Evolutionary conservation across 2,888 invertebrate species (phyloP).

Genomic region (Nymphalis c-album): DNA sequence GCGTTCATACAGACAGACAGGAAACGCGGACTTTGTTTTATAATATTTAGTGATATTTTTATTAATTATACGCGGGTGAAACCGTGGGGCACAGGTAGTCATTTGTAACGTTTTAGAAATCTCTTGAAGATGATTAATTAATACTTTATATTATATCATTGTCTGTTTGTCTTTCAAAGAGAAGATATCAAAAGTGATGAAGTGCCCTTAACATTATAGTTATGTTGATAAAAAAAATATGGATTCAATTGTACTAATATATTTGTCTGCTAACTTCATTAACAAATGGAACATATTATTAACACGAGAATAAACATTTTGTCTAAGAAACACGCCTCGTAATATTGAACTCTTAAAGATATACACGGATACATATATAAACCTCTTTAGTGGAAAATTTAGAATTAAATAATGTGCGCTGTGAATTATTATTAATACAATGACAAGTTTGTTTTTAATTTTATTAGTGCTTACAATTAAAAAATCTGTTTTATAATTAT

Average conservation of each 20-base stretch:
- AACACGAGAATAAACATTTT: constrained; percentile 58
- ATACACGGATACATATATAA: neutral
- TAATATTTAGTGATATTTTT: no score
- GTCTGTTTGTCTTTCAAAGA: no score
- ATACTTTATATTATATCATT: no score
- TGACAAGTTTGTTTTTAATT: neutral
- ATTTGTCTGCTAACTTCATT: constrained; percentile 52
- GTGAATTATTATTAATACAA: neutral
- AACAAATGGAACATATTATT: constrained; percentile 61
- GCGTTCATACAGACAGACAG: no score
- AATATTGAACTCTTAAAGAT: constrained; percentile 29
- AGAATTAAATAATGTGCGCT: neutral
- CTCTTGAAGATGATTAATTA: no score
- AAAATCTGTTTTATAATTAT: no score
- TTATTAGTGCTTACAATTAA: no score
- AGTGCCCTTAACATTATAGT: neutral
- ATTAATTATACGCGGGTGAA: no score
- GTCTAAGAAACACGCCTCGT: constrained; percentile 46
- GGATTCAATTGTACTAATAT: constrained; percentile 42
- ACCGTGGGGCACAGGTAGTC: no score
- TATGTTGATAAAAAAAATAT: constrained; percentile 20
- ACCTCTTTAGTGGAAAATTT: neutral
- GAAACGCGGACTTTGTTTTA: no score
- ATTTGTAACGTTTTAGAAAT: no score
- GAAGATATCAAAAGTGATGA: no score